Evolutionary conservation across 2,797 vertebrate species (phyloP).

Genomic region (Sebastes itinus): DNA sequence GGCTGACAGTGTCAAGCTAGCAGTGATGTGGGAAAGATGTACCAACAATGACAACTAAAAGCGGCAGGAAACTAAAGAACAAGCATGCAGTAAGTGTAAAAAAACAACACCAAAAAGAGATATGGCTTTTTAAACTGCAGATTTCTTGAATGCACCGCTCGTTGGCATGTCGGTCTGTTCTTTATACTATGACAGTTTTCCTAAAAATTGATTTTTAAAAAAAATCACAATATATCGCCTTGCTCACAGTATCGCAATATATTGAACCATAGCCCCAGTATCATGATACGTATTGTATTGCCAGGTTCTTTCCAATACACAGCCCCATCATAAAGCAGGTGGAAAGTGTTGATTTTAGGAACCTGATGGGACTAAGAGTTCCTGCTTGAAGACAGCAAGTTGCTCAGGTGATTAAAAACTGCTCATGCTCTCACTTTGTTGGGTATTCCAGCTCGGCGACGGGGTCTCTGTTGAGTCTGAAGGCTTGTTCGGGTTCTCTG

Average conservation of each 20-base stretch:
- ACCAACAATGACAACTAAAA: not conserved
- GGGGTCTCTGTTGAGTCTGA: conserved; percentile 91
- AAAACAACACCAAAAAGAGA: not conserved
- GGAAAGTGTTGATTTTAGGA: not conserved
- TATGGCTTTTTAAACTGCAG: not conserved
- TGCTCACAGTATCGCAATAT: too few species aligned
- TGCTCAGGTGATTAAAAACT: not conserved
- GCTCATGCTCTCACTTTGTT: conserved; percentile 86
- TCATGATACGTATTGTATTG: too few species aligned
- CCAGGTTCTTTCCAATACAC: too few species aligned
- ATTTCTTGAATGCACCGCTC: too few species aligned
- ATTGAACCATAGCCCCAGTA: too few species aligned
- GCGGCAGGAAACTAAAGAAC: not conserved
- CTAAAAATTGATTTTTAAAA: too few species aligned
- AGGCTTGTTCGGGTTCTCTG: conserved; percentile 93
- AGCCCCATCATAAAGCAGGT: not conserved
- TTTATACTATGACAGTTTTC: too few species aligned
- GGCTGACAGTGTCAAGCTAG: not conserved
- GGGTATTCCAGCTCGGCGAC: conserved; percentile 93
- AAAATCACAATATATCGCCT: too few species aligned
- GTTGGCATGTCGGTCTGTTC: not conserved
- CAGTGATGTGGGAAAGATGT: not conserved
- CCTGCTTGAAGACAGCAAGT: not conserved
- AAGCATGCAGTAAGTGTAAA: not conserved
- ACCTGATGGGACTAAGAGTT: not conserved